Base-by-base conservation (phyloP, 2,888 invertebrate species). In the Lamellibrachia satsuma region DNA sequence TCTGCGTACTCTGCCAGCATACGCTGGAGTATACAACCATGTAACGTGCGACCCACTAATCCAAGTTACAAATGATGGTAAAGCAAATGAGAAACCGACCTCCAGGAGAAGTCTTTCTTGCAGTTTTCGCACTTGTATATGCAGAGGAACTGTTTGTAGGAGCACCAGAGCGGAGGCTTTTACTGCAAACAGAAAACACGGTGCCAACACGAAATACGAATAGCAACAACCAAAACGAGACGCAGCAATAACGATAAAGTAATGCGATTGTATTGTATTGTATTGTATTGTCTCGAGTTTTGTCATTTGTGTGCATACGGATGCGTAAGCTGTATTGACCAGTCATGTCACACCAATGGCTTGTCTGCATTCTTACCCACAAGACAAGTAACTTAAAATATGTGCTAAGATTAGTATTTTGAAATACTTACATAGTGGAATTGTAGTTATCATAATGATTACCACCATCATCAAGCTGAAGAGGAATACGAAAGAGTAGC, bases 101-200 rank as follows among this genome's bases (percentile, higher is more conserved):
- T 97, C 94, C 52, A 52, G 52, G 39, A 94, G 94, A 91, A 99
- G 97, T 94, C 98, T 97, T 95, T 98, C 97, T 96, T 99, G 98
- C 95, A 99, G 98, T 9, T 97, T 97, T 94, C 97, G 97, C 90
- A 98, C 98, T 97, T 98, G 98, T 96, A 99, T 99, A 97, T 99
- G 99, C 27, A 99, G 99, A 92, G 99, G 99, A 93, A 99, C 99
- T 22, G 99, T 99, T 97, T 99, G 99, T 92, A 99, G 97, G 8
- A 94, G 90, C 39, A 94, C 94, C 55, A 94, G 91, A 0, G 94
- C 93, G 22, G 94, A 93, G 55, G 93, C 93, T 90, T 93, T 94
- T 90, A 94, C 94, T 94, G 93, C 75, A 92, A 93, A 75, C 22
- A 75, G 75, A 75, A 75, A 75, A 15, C 55, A 55, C 55, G 55